Evolutionary conservation across 2,113 vertebrate genomes (phyloP), one percentile per base, ranked within the genome.

Genomic region (Climacteris rufus): DNA sequence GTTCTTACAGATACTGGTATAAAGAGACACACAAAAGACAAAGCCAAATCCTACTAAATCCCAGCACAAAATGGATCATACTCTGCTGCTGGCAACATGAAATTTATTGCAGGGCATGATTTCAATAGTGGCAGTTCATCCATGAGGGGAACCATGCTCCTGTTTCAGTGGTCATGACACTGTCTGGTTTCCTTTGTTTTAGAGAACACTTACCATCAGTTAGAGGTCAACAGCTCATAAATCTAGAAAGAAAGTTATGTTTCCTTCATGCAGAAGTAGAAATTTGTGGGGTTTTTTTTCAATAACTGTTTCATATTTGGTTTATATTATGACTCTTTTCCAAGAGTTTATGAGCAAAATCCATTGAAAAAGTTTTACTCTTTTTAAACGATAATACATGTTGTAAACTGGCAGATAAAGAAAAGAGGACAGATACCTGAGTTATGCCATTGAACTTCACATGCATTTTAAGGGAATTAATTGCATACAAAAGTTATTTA

Each of bases 61-160:
- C 49, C 56, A 89, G 19, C 19, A 47, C 72, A 91, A 84, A 96
- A 88, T 83, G 64, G 35, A 39, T 92, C 71, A 49, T 39, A 87
- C 8, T 75, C 64, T 96, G 92, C 40, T 74, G 61, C n/a, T 83
- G 50, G 28, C 30, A 93, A 83, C 15, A 45, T 25, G 42, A 80
- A 93, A 87, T 97, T 96, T 96, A 65, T 69, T 89, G 33, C 82
- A 88, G 82, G 86, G 23, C 28, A 52, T 64, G 11, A 45, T 71
- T 93, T 93, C 53, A 78, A 52, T 49, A 44, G 70, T 49, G 37
- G 14, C 12, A 89, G 8, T 96, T 89, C 89, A 96, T 96, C 68
- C 12, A 54, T 4, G 10, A 22, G 9, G 10, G 20, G 40, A 82
- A 80, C 31, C 17, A 24, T 15, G 11, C 30, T 90, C 63, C 33